Base-by-base conservation (phyloP, 2,113 vertebrate species). In the Tragelaphus strepsiceros region DNA sequence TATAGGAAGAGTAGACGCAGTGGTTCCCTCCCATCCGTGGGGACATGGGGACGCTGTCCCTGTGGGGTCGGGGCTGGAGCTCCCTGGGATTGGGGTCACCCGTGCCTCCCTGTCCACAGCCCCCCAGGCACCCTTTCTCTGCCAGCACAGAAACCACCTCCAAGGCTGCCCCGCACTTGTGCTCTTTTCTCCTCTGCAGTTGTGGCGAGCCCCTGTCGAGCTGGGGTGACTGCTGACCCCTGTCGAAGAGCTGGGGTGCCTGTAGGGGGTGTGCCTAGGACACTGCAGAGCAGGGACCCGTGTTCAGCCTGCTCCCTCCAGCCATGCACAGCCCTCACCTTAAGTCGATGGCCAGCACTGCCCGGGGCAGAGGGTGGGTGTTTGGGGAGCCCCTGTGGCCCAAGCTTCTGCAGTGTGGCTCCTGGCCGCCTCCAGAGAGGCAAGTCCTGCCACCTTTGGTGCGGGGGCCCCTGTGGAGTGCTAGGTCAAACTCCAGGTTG, bases 121-220 rank as follows among this genome's bases (percentile, higher is more conserved):
- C 22, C 15, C 53, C 49, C 0, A 0, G 14, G 39, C 21, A 46
- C 26, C 2, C 0, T n/a, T 28, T 49, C 17, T 39, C n/a, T 39
- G 21, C 46, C 35, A 10, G 26, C 6, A 10, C 11, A 74, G 51
- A 78, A 24, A 32, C 43, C 35, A 21, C 28, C 22, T 56, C 12
- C 5, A 78, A 15, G 74, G 74, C 67, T 39, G 35, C 4, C 9
- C 71, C 7, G 7, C 21, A 32, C 6, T 3, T 16, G 2, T n/a
- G 16, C 16, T 30, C 35, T 53, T 90, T 32, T 32, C 51, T 91
- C 46, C 43, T 91, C 61, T 15, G 30, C 28, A n/a, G 53, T 28
- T 7, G 2, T 6, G 32, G 22, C 2, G 1, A 46, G 5, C 8
- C 53, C 32, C 51, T 3, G 16, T 9, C 16, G 88, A 9, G 21